phyloP scores from a whole-genome alignment of 2,797 vertebrate species.

The Micropoecilia bifurca region DNA sequence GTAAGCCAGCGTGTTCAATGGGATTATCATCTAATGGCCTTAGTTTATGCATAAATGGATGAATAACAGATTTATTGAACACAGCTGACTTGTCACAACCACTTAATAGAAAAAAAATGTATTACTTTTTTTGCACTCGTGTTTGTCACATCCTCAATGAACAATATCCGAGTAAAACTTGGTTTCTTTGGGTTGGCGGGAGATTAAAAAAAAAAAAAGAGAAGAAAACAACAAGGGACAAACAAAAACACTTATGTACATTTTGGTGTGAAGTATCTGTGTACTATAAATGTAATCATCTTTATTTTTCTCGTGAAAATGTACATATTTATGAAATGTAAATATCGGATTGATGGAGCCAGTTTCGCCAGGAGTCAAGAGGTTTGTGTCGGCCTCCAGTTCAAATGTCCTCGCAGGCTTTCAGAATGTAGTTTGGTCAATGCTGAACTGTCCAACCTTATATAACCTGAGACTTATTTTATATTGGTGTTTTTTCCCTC shows the following conservation, averaged over 20 bases:
- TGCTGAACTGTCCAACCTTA: constrained; percentile 41
- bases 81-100: constrained; percentile 53
- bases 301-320: constrained; percentile 84
- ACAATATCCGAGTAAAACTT: constrained; percentile 46
- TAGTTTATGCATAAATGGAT: constrained; percentile 58
- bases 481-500: constrained; percentile 5
- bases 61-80: constrained; percentile 48
- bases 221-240: constrained; percentile 27
- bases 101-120: constrained; percentile 56
- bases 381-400: constrained; percentile 18
- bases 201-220: neutral
- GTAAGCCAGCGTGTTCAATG: constrained; percentile 56
- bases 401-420: constrained; percentile 43
- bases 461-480: constrained; percentile 40
- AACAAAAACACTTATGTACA: constrained; percentile 68
- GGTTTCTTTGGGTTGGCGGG: constrained; percentile 8
- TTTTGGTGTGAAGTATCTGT: constrained; percentile 81
- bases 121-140: constrained; percentile 73
- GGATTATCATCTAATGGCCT: constrained; percentile 70
- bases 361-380: constrained; percentile 43
- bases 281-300: constrained; percentile 79
- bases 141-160: constrained; percentile 55
- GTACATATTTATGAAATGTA: constrained; percentile 83
- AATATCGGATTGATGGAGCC: constrained; percentile 72
- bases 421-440: constrained; percentile 71